Evolutionary conservation across 2,113 vertebrate genomes (phyloP), one percentile per base, ranked within the genome.

Genomic region (Lophius piscatorius): DNA sequence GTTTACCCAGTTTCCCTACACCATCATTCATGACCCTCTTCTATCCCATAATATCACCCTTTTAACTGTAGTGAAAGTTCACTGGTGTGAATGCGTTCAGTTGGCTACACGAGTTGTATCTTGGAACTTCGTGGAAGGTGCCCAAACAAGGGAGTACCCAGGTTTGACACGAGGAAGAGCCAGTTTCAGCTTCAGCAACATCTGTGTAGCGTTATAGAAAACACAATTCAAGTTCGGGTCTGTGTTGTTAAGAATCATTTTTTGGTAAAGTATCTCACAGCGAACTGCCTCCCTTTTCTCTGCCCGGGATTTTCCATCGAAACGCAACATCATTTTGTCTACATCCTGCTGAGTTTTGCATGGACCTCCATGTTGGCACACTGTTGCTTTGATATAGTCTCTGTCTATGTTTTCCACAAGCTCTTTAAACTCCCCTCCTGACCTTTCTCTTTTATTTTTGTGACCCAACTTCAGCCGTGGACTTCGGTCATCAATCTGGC

Each of bases 191-290:
- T 88, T 90, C 1, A 63, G 0, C 5, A 70, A 17, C 82, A 91
- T 84, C 2, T 85, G 62, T 0, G 78, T 48, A 55, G 54, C 35
- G 24, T 76, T 76, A n/a, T 34, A 47, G 13, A 66, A 70, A 3
- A 42, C 4, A 1, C 35, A 16, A 3, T 70, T 18, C 26, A 92
- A 59, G 41, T 83, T 74, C 17, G 51, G 59, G 66, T 87, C 65
- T 10, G 23, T 49, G 49, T 87, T 88, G 35, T 86, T 82, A 18
- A 91, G 61, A 10, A 91, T 41, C 40, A 82, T 70, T 70, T 86
- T 92, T 28, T 90, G 91, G 72, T 91, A 92, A 33, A 85, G 40
- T 0, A 92, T 59, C 76, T 93, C 87, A 9, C 84, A 89, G 2
- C 87, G 87, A 3, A 91, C 1, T 0, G 76, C 89, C 23, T 91